Conservation (phyloP, 2,888 invertebrate genomes). For the Fragum whitleyi region DNA sequence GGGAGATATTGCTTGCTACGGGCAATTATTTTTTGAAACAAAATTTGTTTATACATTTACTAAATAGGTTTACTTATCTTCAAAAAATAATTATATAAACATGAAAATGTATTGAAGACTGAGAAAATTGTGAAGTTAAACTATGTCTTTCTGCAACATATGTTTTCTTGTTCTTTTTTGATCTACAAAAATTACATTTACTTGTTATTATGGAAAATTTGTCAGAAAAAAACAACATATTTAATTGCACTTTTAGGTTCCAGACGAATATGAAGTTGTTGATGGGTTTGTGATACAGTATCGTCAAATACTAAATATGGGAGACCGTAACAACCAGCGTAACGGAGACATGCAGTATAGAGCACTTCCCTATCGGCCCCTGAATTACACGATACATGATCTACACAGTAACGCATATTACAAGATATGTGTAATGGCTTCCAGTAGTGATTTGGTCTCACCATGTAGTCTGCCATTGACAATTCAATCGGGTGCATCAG, state of each 20-base stretch:
- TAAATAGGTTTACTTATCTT: too few relatives aligned
- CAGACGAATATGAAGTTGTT: conserved; percentile 75
- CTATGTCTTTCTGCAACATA: too few relatives aligned
- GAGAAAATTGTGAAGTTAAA: too few relatives aligned
- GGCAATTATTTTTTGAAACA: too few relatives aligned
- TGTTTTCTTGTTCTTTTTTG: too few relatives aligned
- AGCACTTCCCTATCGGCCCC: conserved; percentile 57
- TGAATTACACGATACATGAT: conserved; percentile 87
- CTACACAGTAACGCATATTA: conserved; percentile 94
- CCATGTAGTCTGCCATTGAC: conserved; percentile 74
- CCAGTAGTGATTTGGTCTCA: conserved; percentile 65
- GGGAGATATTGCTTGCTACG: too few relatives aligned
- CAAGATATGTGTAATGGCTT: conserved; percentile 95
- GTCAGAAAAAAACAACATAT: too few relatives aligned
- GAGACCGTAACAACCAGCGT: conserved; percentile 37
- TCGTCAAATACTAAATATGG: conserved; percentile 68
- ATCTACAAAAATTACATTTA: too few relatives aligned
- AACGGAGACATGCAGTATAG: conserved; percentile 52
- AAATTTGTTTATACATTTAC: too few relatives aligned
- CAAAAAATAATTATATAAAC: too few relatives aligned
- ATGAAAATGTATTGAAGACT: too few relatives aligned
- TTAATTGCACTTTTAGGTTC: conserved; percentile 69
- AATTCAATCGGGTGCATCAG: conserved; percentile 71
- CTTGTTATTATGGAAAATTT: too few relatives aligned
- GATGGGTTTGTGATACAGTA: conserved; percentile 79